Evolutionary conservation across 1,140 invertebrate genomes (phyloP).

Genomic region (Brachionus calyciflorus): DNA sequence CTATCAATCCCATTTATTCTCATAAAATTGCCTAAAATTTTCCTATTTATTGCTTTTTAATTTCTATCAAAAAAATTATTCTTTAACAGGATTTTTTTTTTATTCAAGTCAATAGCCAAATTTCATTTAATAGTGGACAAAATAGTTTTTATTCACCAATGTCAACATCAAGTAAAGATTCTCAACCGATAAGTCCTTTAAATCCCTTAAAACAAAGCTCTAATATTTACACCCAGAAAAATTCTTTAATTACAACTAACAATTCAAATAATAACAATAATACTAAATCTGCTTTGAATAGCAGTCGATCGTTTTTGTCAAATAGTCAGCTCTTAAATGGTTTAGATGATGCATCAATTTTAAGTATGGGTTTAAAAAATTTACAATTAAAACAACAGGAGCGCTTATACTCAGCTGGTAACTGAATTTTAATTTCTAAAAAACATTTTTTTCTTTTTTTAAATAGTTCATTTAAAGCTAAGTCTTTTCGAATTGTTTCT

Average conservation of each 20-base stretch:
- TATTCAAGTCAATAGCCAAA: constrained; percentile 10
- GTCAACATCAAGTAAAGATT: constrained; percentile 22
- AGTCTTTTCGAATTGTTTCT: not conserved
- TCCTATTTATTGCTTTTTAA: too few species aligned
- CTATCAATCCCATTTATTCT: too few species aligned
- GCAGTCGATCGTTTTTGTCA: too few species aligned
- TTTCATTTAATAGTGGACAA: not conserved
- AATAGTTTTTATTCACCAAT: constrained; percentile 1
- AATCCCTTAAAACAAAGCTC: not conserved
- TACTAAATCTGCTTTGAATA: too few species aligned
- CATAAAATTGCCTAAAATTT: too few species aligned
- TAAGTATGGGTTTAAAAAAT: constrained; percentile 18
- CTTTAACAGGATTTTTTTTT: not conserved
- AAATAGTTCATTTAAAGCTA: too few species aligned
- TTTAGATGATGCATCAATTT: not conserved
- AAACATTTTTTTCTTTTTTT: too few species aligned
- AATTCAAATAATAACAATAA: not conserved
- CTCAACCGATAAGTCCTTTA: not conserved
- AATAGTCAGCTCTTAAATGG: constrained; percentile 16
- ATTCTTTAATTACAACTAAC: not conserved
- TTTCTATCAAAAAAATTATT: too few species aligned
- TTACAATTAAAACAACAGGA: constrained; percentile 30
- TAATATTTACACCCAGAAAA: constrained; percentile 8
- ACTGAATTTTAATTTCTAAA: too few species aligned
- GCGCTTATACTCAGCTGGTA: constrained; percentile 21